Evolutionary conservation across 2,113 vertebrate species (phyloP).

Genomic region (Plecotus auritus): DNA sequence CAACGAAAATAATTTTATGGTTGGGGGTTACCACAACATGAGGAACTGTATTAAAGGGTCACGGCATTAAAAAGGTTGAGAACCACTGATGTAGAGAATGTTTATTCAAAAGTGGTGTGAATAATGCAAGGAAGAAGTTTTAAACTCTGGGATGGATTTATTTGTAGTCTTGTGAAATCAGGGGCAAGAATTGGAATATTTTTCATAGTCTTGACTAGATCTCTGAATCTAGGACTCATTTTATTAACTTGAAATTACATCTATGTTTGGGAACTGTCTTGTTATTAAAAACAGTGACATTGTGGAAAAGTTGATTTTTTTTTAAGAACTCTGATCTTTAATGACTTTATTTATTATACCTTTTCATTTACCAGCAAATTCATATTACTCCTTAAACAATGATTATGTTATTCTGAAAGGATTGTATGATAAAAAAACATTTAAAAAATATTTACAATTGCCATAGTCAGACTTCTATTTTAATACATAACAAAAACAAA

Average conservation of each 20-base stretch:
- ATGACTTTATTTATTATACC: slow-evolving; percentile 41
- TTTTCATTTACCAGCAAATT: slow-evolving; percentile 22
- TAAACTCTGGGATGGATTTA: not conserved
- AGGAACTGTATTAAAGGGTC: no score
- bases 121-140: not conserved
- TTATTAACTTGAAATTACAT: slow-evolving; percentile 17
- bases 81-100: no score
- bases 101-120: not conserved
- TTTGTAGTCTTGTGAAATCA: not conserved
- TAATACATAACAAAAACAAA: not conserved
- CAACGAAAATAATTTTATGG: no score
- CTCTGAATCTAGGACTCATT: slow-evolving; percentile 2
- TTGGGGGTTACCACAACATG: no score
- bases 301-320: not conserved
- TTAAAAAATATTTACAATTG: not conserved
- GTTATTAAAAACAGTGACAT: slow-evolving; percentile 5
- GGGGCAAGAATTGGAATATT: not conserved
- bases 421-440: not conserved
- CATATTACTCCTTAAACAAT: not conserved
- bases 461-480: not conserved
- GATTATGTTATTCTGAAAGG: slow-evolving; percentile 24
- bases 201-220: not conserved
- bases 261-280: not conserved
- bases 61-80: no score
- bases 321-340: not conserved